Percentiles rank a stretch among this genome's conserved stretches.
Evolutionary conservation across 2,797 vertebrate genomes (phyloP).

Genomic region (Paedocypris micromegethes): DNA sequence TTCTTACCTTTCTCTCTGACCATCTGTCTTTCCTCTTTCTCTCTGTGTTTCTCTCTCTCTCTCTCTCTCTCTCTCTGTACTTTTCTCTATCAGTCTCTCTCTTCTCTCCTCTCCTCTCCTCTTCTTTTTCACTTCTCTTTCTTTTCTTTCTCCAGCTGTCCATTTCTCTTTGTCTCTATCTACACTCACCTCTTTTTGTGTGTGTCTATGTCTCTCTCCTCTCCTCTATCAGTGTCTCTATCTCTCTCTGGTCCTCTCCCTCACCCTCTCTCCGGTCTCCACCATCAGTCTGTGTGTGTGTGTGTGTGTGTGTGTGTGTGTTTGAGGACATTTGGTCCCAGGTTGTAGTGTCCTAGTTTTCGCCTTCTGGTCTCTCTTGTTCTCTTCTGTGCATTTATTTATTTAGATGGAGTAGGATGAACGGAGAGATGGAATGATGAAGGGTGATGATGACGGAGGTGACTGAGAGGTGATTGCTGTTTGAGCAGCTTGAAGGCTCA

Average conservation of each 20-base stretch:
- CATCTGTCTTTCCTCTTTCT: slow-evolving; percentile 8
- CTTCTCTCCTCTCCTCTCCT: background rate
- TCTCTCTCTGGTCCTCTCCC: too few relatives aligned
- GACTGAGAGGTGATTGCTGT: slow-evolving; percentile 44
- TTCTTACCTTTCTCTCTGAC: slow-evolving; percentile 22
- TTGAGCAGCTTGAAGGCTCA: slow-evolving; percentile 20
- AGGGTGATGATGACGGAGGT: slow-evolving; percentile 51
- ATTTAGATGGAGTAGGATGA: slow-evolving; percentile 53
- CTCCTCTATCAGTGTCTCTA: too few relatives aligned
- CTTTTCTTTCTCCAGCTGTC: too few relatives aligned
- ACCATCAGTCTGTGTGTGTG: background rate
- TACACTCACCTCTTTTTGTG: too few relatives aligned
- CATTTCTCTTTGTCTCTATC: too few relatives aligned
- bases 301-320: slow-evolving; percentile 25
- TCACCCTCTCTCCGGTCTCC: too few relatives aligned
- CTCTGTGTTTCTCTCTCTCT: background rate
- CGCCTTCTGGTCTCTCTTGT: slow-evolving; percentile 22
- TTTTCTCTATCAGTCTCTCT: background rate
- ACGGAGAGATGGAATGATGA: slow-evolving; percentile 40
- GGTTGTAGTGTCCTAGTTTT: slow-evolving; percentile 47
- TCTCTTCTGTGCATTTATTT: slow-evolving; percentile 53
- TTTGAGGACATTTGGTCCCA: slow-evolving; percentile 36
- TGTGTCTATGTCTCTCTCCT: too few relatives aligned
- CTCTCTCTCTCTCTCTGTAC: background rate
- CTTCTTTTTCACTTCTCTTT: too few relatives aligned